Conservation (phyloP, 2,888 invertebrate species). For the Drosophila mayaguana region DNA sequence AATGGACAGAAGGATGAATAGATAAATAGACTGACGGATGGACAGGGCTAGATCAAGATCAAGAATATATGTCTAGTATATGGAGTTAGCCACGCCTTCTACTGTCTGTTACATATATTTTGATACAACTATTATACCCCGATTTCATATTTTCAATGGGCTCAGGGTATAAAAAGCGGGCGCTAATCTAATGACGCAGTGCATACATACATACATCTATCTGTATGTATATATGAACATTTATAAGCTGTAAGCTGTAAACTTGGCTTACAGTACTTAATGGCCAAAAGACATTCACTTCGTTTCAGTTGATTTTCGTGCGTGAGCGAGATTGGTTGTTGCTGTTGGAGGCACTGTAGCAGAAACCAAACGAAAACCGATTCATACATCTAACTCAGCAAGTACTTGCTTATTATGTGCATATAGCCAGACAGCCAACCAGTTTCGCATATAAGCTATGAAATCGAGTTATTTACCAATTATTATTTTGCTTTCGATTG, state of each 20-base stretch:
- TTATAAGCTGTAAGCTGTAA: slow-evolving; percentile 1
- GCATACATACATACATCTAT: not conserved
- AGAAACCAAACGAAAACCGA: slow-evolving; percentile 15
- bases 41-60: not conserved
- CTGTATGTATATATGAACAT: not conserved
- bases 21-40: not conserved
- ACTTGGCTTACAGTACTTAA: slow-evolving; percentile 38
- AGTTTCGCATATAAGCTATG: slow-evolving; percentile 44
- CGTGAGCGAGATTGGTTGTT: slow-evolving; percentile 44
- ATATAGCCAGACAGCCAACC: slow-evolving; percentile 24
- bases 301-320: slow-evolving; percentile 52
- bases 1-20: not conserved
- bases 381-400: slow-evolving; percentile 10
- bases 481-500: slow-evolving; percentile 39
- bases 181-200: not conserved
- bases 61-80: not conserved
- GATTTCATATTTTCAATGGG: not conserved
- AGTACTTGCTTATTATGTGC: slow-evolving; percentile 5
- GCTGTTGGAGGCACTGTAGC: slow-evolving; percentile 16
- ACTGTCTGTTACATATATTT: not conserved
- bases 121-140: not conserved
- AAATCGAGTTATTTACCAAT: slow-evolving; percentile 25
- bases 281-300: slow-evolving; percentile 33
- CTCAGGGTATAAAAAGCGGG: not conserved
- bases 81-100: not conserved